Evolutionary conservation across 2,113 vertebrate genomes (phyloP).

Genomic region (Orcinus orca): DNA sequence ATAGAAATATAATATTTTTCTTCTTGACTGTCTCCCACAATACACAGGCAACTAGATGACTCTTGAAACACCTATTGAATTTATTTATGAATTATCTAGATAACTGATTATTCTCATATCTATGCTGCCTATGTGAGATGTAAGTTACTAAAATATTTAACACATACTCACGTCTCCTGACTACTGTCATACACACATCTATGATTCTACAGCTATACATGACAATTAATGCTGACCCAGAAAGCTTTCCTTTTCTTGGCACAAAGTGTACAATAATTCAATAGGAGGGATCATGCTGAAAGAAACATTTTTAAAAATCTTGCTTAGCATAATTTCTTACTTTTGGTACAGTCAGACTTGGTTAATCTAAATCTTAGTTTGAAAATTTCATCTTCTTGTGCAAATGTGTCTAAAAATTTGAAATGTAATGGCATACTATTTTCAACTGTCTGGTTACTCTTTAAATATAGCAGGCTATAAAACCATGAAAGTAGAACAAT

Average conservation of each 20-base stretch:
- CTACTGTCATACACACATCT: background rate
- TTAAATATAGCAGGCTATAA: slow-evolving; percentile 4
- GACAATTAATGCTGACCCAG: background rate
- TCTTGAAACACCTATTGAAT: background rate
- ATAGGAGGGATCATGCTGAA: background rate
- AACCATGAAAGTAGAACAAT: background rate
- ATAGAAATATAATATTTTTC: background rate
- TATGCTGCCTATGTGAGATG: background rate
- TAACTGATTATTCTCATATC: background rate
- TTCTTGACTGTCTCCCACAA: background rate
- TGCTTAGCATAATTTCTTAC: background rate
- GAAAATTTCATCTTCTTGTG: background rate
- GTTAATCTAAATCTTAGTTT: slow-evolving; percentile 22
- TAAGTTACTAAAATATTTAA: background rate
- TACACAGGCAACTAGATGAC: background rate
- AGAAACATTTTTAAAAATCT: background rate
- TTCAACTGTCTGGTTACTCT: background rate
- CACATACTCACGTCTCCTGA: background rate
- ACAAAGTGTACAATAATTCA: background rate
- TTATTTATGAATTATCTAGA: background rate
- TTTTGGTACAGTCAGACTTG: background rate
- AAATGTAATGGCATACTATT: background rate
- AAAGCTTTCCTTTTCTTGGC: background rate
- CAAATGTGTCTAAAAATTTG: background rate
- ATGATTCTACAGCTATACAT: background rate